Percentiles rank a stretch among this genome's conserved stretches.
phyloP scores from a whole-genome alignment of 2,113 vertebrate genomes.

The Buteo buteo region DNA sequence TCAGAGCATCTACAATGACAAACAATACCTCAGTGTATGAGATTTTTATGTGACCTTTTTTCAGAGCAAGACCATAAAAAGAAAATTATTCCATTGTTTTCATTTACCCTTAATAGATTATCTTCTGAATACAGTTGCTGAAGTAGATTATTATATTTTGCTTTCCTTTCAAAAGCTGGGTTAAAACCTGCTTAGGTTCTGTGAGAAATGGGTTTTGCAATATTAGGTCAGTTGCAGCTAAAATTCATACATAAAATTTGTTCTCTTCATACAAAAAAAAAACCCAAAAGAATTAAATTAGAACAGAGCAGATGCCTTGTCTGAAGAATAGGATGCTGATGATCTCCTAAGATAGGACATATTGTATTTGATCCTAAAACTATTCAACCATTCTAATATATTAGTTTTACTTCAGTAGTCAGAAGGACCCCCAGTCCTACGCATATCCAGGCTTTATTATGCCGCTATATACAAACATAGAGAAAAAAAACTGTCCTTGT shows the following conservation, averaged over 20 bases:
- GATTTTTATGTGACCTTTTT: conserved; percentile 22
- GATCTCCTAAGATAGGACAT: not conserved
- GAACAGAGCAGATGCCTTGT: conserved; percentile 7
- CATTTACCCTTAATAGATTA: conserved; percentile 29
- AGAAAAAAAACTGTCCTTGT: not conserved
- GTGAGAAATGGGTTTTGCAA: conserved; percentile 36
- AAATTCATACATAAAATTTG: conserved; percentile 20
- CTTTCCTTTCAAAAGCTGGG: conserved; percentile 57
- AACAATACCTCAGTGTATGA: not conserved
- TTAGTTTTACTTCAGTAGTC: not conserved
- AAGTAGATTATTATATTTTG: conserved; percentile 48
- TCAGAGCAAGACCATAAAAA: not conserved
- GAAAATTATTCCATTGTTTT: conserved; percentile 32
- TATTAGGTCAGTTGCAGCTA: conserved; percentile 24
- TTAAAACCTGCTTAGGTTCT: conserved; percentile 59
- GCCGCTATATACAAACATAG: not conserved
- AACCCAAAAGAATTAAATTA: not conserved
- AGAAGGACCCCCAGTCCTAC: not conserved
- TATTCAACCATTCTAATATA: not conserved
- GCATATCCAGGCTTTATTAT: not conserved
- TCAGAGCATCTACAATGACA: not conserved
- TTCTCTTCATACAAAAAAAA: not conserved
- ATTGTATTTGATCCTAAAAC: not conserved
- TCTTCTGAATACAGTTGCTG: not conserved
- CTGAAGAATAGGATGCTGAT: not conserved